Evolutionary conservation across 2,797 vertebrate genomes (phyloP).

Genomic region (Crossoptilon crossoptilon): DNA sequence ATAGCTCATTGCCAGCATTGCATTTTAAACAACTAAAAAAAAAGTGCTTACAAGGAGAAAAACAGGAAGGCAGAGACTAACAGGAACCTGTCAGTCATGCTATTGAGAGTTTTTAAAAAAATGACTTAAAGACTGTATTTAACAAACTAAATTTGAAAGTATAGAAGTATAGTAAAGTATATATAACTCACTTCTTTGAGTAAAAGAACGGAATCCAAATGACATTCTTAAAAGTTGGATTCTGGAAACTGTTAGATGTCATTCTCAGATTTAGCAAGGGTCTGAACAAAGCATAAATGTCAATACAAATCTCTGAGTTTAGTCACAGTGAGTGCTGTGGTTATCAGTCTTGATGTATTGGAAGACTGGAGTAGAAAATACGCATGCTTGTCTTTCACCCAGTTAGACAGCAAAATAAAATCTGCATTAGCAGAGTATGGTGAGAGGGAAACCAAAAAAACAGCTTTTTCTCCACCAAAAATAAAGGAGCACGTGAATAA

Average conservation of each 20-base stretch:
- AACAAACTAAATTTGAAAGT: conserved; percentile 29
- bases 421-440: not conserved
- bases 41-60: conserved; percentile 12
- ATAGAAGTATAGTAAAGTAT: not conserved
- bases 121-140: not conserved
- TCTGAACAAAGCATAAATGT: not conserved
- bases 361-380: not conserved
- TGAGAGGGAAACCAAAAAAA: not conserved
- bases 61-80: not conserved
- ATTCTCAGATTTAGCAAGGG: not conserved
- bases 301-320: not conserved
- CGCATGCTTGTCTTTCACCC: not conserved
- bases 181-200: not conserved
- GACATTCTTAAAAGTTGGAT: conserved; percentile 1
- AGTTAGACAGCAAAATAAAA: not conserved
- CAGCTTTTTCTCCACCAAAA: not conserved
- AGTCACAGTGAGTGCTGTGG: fast-evolving
- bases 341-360: fast-evolving
- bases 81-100: conserved; percentile 6
- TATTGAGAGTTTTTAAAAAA: not conserved
- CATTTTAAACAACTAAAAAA: conserved; percentile 55
- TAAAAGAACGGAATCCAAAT: not conserved
- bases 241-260: conserved; percentile 18
- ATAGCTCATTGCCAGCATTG: conserved; percentile 39
- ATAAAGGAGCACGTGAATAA: not conserved